Base-by-base conservation (phyloP, 1,140 invertebrate species). In the Stegodyphus mimosarum region DNA sequence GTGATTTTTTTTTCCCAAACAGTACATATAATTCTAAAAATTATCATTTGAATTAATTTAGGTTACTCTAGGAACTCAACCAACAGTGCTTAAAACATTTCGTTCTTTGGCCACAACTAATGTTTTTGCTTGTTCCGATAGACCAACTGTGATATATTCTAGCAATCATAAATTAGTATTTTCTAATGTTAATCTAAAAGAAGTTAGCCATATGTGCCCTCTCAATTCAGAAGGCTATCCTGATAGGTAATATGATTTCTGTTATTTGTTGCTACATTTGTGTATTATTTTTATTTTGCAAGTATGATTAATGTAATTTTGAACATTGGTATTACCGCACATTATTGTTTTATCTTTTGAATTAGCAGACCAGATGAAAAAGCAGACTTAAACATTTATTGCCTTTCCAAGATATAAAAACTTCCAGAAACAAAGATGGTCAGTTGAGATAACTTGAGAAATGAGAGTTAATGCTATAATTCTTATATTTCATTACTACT, bases 81-180 rank as follows among this genome's bases (percentile, higher is more conserved):
- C 98, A 6, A 99, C 97, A 2, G 95, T 97, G 64, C 91, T 99
- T 79, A 93, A 95, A 87, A 97, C 96, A 17, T 99, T 99, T 89
- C 93, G 94, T 87, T 98, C 97, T 6, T 92, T 97, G 69, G 95
- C 96, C 9, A 98, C 97, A 0, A 97, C 95, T 15, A 99, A 99
- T 91, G 97, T 99, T 6, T 99, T 99, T 92, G 98, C 98, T 11
- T 99, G 98, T 90, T 99, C 97, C 0, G 98, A 99, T 91, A 93
- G 98, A 72, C 98, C 98, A 0, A 99, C 98, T 0, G 98, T 99
- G 4, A 99, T 99, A 87, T 99, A 99, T 91, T 99, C 97, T 9
- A 98, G 97, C 9, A 99, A 99, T 92, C 96, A 99, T 89, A 99
- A 99, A 91, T 92, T 99, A 6, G 97, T 99, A 0, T 99, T 99